Evolutionary conservation across 2,888 invertebrate species (phyloP).

Genomic region (Drosophila prostipennis): DNA sequence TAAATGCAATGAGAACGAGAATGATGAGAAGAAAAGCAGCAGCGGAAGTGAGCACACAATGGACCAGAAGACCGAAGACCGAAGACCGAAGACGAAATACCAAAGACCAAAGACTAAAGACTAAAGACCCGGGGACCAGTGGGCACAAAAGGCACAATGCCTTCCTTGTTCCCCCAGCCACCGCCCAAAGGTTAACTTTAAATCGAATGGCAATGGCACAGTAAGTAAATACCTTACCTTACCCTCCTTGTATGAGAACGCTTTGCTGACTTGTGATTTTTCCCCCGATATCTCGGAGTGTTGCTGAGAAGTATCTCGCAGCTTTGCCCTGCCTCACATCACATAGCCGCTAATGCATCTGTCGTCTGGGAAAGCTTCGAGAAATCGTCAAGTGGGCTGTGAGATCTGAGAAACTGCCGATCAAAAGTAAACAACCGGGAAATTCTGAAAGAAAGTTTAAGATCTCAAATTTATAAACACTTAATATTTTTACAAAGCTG

Average conservation of each 20-base stretch:
- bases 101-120: slow-evolving; percentile 10
- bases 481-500: too few species aligned
- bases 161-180: slow-evolving; percentile 18
- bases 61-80: slow-evolving; percentile 49
- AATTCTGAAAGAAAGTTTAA: not conserved
- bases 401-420: slow-evolving; percentile 19
- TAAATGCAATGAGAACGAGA: slow-evolving; percentile 69
- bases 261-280: slow-evolving; percentile 72
- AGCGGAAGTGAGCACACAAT: slow-evolving; percentile 74
- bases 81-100: slow-evolving; percentile 7
- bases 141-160: slow-evolving; percentile 43
- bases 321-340: slow-evolving; percentile 8
- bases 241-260: slow-evolving; percentile 51
- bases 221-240: slow-evolving; percentile 66
- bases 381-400: slow-evolving; percentile 10
- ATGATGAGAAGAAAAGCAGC: slow-evolving; percentile 60
- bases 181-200: slow-evolving; percentile 67
- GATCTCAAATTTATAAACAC: not conserved
- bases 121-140: slow-evolving; percentile 13
- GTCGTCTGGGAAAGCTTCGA: slow-evolving; percentile 25
- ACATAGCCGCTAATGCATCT: slow-evolving; percentile 35
- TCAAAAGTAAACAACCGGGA: slow-evolving; percentile 10
- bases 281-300: slow-evolving; percentile 10
- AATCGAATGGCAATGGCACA: slow-evolving; percentile 69
- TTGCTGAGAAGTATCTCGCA: slow-evolving; percentile 28